Conservation (phyloP, 2,888 invertebrate genomes). For the Metellina segmentata region DNA sequence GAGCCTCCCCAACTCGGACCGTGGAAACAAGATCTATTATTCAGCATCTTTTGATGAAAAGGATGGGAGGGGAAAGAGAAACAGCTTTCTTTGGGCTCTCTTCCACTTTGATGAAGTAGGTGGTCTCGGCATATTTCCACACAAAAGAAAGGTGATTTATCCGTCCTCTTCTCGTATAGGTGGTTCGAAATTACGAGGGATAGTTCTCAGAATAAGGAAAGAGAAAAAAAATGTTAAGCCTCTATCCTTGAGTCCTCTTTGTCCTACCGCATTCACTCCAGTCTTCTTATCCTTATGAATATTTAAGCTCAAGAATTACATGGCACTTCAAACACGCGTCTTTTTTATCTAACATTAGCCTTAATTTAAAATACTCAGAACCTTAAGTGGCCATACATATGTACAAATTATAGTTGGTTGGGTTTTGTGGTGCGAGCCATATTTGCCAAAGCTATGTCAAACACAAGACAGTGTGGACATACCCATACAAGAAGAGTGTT, state of each 20-base stretch:
- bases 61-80: not conserved
- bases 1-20: not conserved
- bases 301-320: not conserved
- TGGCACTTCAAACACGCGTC: no score
- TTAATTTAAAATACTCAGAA: no score
- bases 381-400: no score
- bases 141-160: slow-evolving; percentile 17
- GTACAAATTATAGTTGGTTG: no score
- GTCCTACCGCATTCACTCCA: not conserved
- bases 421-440: no score
- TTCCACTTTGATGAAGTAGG: not conserved
- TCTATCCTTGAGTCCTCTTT: not conserved
- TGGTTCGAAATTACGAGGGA: not conserved
- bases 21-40: slow-evolving; percentile 19
- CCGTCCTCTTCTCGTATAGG: not conserved
- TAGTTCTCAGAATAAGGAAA: not conserved
- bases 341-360: no score
- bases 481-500: no score
- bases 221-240: no score
- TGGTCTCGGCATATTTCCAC: not conserved
- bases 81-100: not conserved
- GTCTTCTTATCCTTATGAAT: not conserved
- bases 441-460: no score
- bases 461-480: no score
- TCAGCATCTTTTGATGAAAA: slow-evolving; percentile 26